Evolutionary conservation across 2,113 vertebrate genomes (phyloP).

Genomic region (Sceloporus tristichus): DNA sequence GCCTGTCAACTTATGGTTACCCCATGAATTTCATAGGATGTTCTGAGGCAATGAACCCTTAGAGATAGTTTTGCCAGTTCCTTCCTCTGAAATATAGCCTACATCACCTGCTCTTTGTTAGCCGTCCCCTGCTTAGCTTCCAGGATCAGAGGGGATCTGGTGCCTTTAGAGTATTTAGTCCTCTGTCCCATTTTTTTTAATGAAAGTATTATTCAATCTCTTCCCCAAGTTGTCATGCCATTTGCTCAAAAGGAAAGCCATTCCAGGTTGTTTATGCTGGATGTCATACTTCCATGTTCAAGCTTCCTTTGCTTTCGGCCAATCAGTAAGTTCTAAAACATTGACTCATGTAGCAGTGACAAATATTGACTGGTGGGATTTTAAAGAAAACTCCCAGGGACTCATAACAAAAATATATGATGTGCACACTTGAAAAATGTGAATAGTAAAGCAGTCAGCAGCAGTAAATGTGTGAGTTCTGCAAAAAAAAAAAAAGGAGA

Average conservation of each 20-base stretch:
- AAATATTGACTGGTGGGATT: conserved; percentile 34
- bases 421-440: conserved; percentile 53
- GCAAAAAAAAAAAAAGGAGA: conserved; percentile 47
- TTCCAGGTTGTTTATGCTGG: neutral
- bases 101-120: too few relatives aligned
- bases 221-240: neutral
- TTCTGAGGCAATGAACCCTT: too few relatives aligned
- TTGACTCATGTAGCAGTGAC: neutral
- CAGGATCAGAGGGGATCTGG: too few relatives aligned
- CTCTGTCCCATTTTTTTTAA: neutral
- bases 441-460: conserved; percentile 63
- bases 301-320: conserved; percentile 4
- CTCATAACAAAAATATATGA: conserved; percentile 63
- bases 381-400: conserved; percentile 63
- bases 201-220: conserved; percentile 38
- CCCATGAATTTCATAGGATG: too few relatives aligned
- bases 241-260: conserved; percentile 9
- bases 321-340: conserved; percentile 26
- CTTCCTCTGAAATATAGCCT: too few relatives aligned
- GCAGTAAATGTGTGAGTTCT: conserved; percentile 76
- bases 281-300: conserved; percentile 2
- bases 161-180: too few relatives aligned
- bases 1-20: too few relatives aligned
- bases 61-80: too few relatives aligned
- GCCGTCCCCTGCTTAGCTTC: too few relatives aligned